These are phyloP conservation scores for Crocuta crocuta DNA, from an alignment of 2,113 vertebrate species.

Conservation along the genomic window DNA sequence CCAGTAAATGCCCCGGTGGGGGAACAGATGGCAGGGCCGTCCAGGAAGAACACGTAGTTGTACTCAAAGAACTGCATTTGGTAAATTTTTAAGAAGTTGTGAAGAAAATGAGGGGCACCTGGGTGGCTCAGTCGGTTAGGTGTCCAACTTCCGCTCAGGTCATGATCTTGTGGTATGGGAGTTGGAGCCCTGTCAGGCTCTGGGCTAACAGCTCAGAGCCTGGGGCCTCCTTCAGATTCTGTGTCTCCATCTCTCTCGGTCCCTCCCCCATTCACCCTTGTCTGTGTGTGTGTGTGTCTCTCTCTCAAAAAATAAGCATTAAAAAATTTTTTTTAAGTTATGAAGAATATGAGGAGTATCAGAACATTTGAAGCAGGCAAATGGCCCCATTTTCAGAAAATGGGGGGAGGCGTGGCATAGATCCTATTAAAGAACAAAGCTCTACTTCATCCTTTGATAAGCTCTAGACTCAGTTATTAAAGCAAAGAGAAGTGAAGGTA, in stretches of 20 bases:
- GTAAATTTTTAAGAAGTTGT: constrained; percentile 14
- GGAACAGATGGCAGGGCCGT: neutral
- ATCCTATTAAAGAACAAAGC: constrained; percentile 6
- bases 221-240: too few relatives aligned
- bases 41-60: neutral
- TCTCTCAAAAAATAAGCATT: too few relatives aligned
- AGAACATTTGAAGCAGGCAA: constrained; percentile 25
- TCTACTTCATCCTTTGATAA: neutral
- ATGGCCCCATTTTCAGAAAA: constrained; percentile 28
- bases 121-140: too few relatives aligned
- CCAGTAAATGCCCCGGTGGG: neutral
- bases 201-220: too few relatives aligned
- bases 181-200: too few relatives aligned
- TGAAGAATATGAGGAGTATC: neutral
- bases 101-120: neutral
- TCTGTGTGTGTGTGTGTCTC: too few relatives aligned
- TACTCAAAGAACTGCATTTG: neutral
- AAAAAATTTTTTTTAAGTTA: neutral
- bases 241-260: too few relatives aligned
- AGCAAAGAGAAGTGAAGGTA: neutral
- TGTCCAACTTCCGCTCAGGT: too few relatives aligned
- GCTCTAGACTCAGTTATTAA: neutral
- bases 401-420: neutral
- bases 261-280: too few relatives aligned
- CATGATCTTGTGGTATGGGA: too few relatives aligned